Evolutionary conservation across 2,888 invertebrate species (phyloP).

Genomic region (Nemotelus nigrinus): DNA sequence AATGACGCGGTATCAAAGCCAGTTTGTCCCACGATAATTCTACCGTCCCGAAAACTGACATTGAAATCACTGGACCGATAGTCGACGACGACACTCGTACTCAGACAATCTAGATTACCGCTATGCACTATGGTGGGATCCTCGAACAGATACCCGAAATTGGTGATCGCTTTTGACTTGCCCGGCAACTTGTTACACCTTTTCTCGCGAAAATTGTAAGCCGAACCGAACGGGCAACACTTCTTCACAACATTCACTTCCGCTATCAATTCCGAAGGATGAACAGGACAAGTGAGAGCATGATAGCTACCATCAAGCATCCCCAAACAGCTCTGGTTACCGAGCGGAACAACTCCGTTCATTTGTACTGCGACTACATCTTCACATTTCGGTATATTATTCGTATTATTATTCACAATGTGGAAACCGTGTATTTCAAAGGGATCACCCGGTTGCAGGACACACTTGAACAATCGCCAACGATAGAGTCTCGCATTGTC

Average conservation of each 20-base stretch:
- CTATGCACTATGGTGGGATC: conserved; percentile 57
- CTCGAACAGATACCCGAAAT: conserved; percentile 52
- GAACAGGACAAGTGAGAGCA: conserved; percentile 42
- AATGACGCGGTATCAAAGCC: conserved; percentile 53
- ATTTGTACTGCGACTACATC: conserved; percentile 43
- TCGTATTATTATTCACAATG: conserved; percentile 22
- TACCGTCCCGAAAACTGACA: conserved; percentile 54
- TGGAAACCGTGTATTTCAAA: conserved; percentile 15
- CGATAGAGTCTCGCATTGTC: conserved; percentile 30
- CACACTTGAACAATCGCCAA: conserved; percentile 41
- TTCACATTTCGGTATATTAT: conserved; percentile 46
- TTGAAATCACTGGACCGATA: conserved; percentile 55
- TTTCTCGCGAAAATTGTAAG: conserved; percentile 53
- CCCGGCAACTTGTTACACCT: neutral
- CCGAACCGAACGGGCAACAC: conserved; percentile 59
- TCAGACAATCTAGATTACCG: conserved; percentile 56
- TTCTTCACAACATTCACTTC: conserved; percentile 58
- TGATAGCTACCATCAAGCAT: conserved; percentile 35
- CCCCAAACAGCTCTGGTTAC: conserved; percentile 43
- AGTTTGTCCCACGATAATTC: conserved; percentile 52
- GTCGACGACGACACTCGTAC: conserved; percentile 58
- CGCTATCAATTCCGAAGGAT: neutral
- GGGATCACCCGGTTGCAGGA: neutral
- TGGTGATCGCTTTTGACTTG: neutral
- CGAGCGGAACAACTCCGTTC: conserved; percentile 1